phyloP scores from a whole-genome alignment of 2,797 vertebrate genomes.

The Balearica regulorum region DNA sequence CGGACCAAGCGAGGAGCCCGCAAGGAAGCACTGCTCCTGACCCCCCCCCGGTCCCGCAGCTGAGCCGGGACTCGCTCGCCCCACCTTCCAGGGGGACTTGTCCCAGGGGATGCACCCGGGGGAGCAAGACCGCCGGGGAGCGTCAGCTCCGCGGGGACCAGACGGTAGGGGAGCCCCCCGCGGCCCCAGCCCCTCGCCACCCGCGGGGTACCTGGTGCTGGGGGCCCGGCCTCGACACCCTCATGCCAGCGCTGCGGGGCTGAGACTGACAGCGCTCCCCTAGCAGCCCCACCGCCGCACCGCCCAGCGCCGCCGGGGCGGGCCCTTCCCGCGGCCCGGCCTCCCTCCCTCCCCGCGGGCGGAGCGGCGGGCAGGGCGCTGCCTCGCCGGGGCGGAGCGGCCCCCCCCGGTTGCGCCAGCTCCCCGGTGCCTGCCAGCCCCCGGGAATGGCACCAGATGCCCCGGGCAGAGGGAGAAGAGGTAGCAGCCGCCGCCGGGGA shows the following conservation, averaged over 20 bases:
- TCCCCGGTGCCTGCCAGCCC: no score
- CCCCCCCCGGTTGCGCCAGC: fast-evolving
- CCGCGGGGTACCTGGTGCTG: neutral
- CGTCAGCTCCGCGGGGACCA: neutral
- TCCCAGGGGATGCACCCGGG: neutral
- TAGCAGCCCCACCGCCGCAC: neutral
- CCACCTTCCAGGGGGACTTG: neutral
- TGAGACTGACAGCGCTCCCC: neutral
- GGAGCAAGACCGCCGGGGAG: neutral
- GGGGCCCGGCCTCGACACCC: neutral
- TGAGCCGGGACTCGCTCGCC: neutral
- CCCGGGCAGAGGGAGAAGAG: no score
- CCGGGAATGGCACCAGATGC: fast-evolving
- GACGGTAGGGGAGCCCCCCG: neutral
- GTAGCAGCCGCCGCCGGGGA: neutral
- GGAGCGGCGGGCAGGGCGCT: neutral
- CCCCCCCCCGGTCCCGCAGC: neutral
- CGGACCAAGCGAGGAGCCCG: neutral
- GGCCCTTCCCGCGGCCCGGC: neutral
- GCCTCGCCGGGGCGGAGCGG: neutral
- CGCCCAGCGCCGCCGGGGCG: neutral
- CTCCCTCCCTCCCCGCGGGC: neutral
- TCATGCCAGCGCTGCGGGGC: neutral
- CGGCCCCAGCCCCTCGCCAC: neutral
- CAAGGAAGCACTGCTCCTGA: neutral